Evolutionary conservation across 2,797 vertebrate species (phyloP).

Genomic region (Onychomys arenicola): DNA sequence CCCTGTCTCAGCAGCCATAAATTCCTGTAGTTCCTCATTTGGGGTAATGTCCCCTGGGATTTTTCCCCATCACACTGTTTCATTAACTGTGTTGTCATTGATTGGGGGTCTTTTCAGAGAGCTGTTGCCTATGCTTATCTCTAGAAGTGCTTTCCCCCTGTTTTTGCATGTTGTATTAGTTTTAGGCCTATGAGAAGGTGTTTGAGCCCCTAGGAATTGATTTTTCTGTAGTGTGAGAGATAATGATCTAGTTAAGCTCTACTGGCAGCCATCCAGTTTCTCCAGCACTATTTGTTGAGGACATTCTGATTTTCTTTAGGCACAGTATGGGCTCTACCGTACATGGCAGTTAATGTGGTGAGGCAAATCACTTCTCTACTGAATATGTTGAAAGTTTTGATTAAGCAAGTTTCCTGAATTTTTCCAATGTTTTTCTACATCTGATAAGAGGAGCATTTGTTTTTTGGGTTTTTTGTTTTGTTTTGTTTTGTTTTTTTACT

Average conservation of each 20-base stretch:
- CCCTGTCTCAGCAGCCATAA: too few relatives aligned
- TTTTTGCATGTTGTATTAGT: background rate
- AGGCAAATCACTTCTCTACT: background rate
- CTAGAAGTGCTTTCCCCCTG: background rate
- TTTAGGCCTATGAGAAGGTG: background rate
- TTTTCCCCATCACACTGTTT: too few relatives aligned
- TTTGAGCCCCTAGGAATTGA: background rate
- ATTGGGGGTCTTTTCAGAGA: background rate
- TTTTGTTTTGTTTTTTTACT: too few relatives aligned
- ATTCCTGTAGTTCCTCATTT: too few relatives aligned
- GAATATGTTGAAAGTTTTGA: background rate
- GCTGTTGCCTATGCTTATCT: background rate
- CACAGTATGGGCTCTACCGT: background rate
- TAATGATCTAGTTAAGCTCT: background rate
- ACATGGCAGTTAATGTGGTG: background rate
- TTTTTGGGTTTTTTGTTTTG: too few relatives aligned
- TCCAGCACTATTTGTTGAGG: background rate
- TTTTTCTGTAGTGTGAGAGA: background rate
- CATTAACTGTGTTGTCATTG: too few relatives aligned
- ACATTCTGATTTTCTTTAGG: background rate
- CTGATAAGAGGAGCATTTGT: background rate
- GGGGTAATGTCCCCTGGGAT: too few relatives aligned
- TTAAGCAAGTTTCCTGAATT: background rate
- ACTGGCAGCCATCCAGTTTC: background rate
- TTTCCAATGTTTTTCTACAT: background rate